Evolutionary conservation across 92 coral and sea anemone genomes (phyloP).

Genomic region (Parazoanthus darwini): DNA sequence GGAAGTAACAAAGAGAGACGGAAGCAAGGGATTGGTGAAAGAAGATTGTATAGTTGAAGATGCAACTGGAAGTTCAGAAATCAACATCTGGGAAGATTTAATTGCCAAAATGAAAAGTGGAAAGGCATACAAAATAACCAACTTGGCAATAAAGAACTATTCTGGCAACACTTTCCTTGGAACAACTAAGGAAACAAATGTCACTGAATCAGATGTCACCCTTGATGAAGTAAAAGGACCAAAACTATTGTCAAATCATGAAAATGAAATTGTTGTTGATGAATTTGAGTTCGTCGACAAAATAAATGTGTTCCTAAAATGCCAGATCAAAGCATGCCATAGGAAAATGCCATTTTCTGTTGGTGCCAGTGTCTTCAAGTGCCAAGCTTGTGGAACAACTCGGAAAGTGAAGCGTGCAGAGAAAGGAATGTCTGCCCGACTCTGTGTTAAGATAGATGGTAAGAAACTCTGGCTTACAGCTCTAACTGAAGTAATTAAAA

Average conservation of each 20-base stretch:
- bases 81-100: slow-evolving; percentile 35
- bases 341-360: slow-evolving; percentile 18
- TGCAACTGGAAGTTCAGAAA: slow-evolving; percentile 31
- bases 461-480: slow-evolving; percentile 19
- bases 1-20: slow-evolving; percentile 21
- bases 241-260: neutral
- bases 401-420: slow-evolving; percentile 5
- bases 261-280: neutral
- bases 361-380: slow-evolving; percentile 18
- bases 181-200: slow-evolving; percentile 13
- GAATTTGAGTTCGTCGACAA: slow-evolving; percentile 26
- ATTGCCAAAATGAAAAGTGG: slow-evolving; percentile 11
- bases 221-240: neutral
- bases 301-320: neutral
- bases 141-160: slow-evolving; percentile 35
- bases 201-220: neutral
- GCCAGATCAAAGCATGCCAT: slow-evolving; percentile 19
- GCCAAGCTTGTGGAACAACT: slow-evolving; percentile 24
- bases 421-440: slow-evolving; percentile 11
- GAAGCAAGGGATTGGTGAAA: slow-evolving; percentile 17
- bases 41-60: slow-evolving; percentile 43
- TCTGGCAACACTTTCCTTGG: slow-evolving; percentile 36
- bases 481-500: slow-evolving; percentile 16
- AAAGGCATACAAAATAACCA: slow-evolving; percentile 43
- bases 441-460: neutral